Evolutionary conservation across 2,797 vertebrate genomes (phyloP), one percentile per base, ranked within the genome.

Genomic region (Lophura swinhoii): DNA sequence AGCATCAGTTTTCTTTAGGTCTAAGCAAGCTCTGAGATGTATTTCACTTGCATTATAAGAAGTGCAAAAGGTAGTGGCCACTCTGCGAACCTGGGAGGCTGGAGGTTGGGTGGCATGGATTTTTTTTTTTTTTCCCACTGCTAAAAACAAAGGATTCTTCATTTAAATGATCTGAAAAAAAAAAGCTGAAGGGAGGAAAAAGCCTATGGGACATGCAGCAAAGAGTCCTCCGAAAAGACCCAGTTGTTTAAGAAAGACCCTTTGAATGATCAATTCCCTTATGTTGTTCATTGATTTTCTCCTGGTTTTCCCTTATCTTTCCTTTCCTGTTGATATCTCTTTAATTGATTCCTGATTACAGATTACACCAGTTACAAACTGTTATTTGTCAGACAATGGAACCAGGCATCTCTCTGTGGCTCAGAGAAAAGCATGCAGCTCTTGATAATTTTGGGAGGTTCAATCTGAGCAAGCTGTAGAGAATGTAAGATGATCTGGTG

Each of bases 311-410:
- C 94, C 93, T 96, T 94, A 90, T 94, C 95, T 94, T 88, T 84
- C 49, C 58, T 94, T 94, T 83, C 88, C 95, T 96, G 76, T 95
- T 84, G 73, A 87, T 96, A 95, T 91, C 75, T 82, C 80, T 92
- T 91, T 96, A 92, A 97, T 92, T 97, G 96, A 96, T 95, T 96
- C 91, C 85, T 96, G 95, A 94, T 95, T 94, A 79, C 88, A 94
- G 93, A 91, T 95, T 96, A 94, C 94, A 92, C 85, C 53, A 35
- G 81, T 91, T 95, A 86, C 92, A 94, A 91, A 96, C 74, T 90
- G 82, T 89, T 90, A 66, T 95, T 93, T 96, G 95, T 96, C 90
- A 94, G 51, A 92, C 79, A 83, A 39, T 80, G 84, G 14, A 92
- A 7, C 51, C 74, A 80, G 75, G 49, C 29, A 90, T 91, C 77